These are phyloP conservation scores for Lithodes maja DNA, from an alignment of 2,888 invertebrate genomes.

Conservation along the genomic window DNA sequence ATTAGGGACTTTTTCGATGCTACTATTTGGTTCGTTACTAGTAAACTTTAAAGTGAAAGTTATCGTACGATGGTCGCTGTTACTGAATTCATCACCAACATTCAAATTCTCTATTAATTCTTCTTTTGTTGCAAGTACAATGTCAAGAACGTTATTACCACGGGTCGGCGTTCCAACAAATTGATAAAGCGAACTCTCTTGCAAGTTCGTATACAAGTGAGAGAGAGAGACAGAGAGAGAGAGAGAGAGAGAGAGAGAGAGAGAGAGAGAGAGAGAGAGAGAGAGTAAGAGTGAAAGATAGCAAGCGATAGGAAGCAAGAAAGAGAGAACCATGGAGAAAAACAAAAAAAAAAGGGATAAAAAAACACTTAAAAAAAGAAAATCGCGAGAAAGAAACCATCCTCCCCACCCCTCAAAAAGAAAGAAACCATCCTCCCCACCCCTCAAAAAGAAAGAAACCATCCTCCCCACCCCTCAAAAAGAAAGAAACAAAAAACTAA, in stretches of 20 bases:
- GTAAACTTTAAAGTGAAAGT: too few species aligned
- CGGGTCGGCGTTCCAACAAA: too few species aligned
- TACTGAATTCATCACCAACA: too few species aligned
- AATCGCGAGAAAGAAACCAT: not conserved
- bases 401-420: not conserved
- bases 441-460: not conserved
- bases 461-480: not conserved
- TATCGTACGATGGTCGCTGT: too few species aligned
- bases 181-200: too few species aligned
- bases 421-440: not conserved
- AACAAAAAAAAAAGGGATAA: not conserved
- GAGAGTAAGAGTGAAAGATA: not conserved
- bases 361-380: not conserved
- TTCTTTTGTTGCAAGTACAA: too few species aligned
- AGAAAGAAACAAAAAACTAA: constrained; percentile 13
- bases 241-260: not conserved
- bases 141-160: too few species aligned
- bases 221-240: too few species aligned
- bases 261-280: not conserved
- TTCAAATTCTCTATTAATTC: too few species aligned
- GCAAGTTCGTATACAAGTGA: too few species aligned
- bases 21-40: too few species aligned
- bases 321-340: constrained; percentile 6
- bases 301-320: not conserved
- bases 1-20: too few species aligned